A percentile compares a stretch with the other conserved stretches of the same genome.
phyloP scores from a whole-genome alignment of 1,140 invertebrate genomes.

The Epicauta chinensis region DNA sequence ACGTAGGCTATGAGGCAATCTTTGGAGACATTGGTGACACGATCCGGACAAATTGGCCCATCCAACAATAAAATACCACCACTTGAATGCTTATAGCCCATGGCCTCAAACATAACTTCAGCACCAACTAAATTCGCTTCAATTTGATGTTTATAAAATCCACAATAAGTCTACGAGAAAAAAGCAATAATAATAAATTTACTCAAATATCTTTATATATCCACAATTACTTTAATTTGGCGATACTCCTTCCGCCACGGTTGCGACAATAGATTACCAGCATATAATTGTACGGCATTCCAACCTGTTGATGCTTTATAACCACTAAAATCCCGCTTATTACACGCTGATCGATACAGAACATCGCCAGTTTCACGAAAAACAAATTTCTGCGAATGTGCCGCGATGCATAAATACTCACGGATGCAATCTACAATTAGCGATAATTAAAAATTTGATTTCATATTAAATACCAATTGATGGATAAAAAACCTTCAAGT shows the following conservation, averaged over 20 bases:
- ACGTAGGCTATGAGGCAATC: slow-evolving; percentile 84
- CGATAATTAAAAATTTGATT: slow-evolving; percentile 26
- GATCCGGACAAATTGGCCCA: slow-evolving; percentile 72
- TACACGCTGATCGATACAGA: slow-evolving; percentile 62
- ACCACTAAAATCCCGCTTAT: slow-evolving; percentile 66
- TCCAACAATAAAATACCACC: slow-evolving; percentile 55
- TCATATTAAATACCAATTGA: not conserved
- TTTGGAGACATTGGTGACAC: slow-evolving; percentile 67
- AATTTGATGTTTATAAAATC: slow-evolving; percentile 81
- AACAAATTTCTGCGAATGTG: slow-evolving; percentile 73
- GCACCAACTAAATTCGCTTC: slow-evolving; percentile 69
- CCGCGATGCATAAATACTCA: slow-evolving; percentile 68
- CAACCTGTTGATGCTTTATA: slow-evolving; percentile 74
- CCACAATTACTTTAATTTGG: slow-evolving; percentile 59
- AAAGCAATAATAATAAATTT: slow-evolving; percentile 15
- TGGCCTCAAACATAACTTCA: slow-evolving; percentile 66
- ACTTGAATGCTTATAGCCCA: slow-evolving; percentile 68
- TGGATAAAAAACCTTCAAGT: slow-evolving; percentile 55
- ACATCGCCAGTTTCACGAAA: slow-evolving; percentile 67
- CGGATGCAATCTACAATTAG: slow-evolving; percentile 65
- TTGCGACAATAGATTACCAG: slow-evolving; percentile 74
- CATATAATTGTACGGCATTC: slow-evolving; percentile 76
- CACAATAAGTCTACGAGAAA: slow-evolving; percentile 66
- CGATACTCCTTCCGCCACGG: slow-evolving; percentile 84
- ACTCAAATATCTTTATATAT: too few species aligned